phyloP scores from a whole-genome alignment of 2,113 vertebrate genomes.

The Labeo catla region DNA sequence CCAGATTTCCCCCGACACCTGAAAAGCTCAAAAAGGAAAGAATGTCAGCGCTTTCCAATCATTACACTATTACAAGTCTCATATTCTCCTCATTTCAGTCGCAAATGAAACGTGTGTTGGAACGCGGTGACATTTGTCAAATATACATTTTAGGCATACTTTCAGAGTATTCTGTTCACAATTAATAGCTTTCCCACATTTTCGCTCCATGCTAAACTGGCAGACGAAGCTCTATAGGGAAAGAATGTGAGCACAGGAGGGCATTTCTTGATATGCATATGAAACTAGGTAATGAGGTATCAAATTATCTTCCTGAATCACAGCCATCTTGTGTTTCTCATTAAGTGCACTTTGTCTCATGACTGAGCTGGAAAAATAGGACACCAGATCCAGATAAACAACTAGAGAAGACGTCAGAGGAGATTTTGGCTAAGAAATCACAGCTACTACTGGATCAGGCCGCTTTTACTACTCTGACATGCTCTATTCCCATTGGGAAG shows the following conservation, averaged over 20 bases:
- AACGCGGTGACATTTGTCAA: neutral
- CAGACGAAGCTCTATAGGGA: neutral
- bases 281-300: slow-evolving; percentile 2
- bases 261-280: neutral
- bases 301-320: slow-evolving; percentile 12
- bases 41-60: slow-evolving; percentile 11
- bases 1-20: slow-evolving; percentile 95
- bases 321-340: slow-evolving; percentile 1
- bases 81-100: neutral
- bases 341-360: neutral
- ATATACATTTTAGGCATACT: slow-evolving; percentile 3
- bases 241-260: no score
- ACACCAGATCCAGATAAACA: neutral
- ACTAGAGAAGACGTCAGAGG: neutral
- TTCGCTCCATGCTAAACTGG: neutral
- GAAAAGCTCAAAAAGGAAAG: neutral
- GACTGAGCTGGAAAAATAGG: slow-evolving; percentile 25
- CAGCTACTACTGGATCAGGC: neutral
- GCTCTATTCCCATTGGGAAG: slow-evolving; percentile 3
- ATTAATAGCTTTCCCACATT: slow-evolving; percentile 35
- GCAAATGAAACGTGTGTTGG: neutral
- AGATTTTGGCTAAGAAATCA: neutral
- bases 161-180: slow-evolving; percentile 10
- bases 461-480: neutral
- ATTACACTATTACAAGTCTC: slow-evolving; percentile 25